Evolutionary conservation across 2,113 vertebrate species (phyloP).

Genomic region (Silurus glanis): DNA sequence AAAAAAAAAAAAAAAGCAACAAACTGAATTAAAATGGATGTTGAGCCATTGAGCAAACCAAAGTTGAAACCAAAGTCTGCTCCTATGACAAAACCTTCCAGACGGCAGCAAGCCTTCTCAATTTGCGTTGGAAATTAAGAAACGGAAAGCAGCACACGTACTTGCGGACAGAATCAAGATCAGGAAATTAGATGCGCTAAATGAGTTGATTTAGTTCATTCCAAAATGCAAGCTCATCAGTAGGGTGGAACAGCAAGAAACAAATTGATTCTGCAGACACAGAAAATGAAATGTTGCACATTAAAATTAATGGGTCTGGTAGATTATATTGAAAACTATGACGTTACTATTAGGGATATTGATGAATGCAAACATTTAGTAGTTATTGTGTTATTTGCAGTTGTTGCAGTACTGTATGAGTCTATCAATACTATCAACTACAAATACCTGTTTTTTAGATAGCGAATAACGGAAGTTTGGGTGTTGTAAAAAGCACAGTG

Average conservation of each 20-base stretch:
- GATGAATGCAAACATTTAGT: not conserved
- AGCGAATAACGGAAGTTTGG: not conserved
- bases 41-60: conserved; percentile 6
- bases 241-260: conserved; percentile 25
- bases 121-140: conserved; percentile 45
- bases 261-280: conserved; percentile 50
- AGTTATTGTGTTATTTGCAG: not conserved
- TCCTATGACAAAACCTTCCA: conserved; percentile 23
- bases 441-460: not conserved
- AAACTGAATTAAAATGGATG: conserved; percentile 13
- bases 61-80: not conserved
- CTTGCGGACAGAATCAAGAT: conserved; percentile 34
- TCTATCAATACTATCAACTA: not conserved
- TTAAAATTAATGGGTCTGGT: conserved; percentile 42
- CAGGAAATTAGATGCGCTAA: conserved; percentile 45
- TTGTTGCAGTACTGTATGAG: not conserved
- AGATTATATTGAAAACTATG: conserved; percentile 36
- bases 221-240: conserved; percentile 41
- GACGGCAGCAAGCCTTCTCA: conserved; percentile 23
- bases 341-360: not conserved
- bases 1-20: not conserved
- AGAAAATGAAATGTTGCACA: conserved; percentile 41
- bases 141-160: conserved; percentile 21
- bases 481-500: not conserved
- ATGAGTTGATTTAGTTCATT: conserved; percentile 48